A percentile compares a stretch with the other conserved stretches of the same genome.
Conservation (phyloP, 2,113 vertebrate species). For the Melanerpes aurifrons region DNA sequence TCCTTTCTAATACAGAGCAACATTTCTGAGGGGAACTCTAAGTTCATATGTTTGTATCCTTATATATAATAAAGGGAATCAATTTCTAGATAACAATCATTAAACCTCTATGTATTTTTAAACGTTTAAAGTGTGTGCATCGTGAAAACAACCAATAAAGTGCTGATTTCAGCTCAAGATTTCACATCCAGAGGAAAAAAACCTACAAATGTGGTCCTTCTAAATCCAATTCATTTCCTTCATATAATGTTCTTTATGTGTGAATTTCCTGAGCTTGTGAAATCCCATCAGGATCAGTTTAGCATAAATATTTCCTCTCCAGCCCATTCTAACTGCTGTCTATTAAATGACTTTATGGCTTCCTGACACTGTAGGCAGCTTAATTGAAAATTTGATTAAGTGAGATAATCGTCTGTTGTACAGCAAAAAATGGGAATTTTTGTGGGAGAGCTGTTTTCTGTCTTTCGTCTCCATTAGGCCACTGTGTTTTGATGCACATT, state of each 20-base stretch:
- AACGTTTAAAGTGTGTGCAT: background rate
- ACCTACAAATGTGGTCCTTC: background rate
- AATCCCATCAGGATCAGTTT: slow-evolving; percentile 31
- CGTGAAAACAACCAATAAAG: background rate
- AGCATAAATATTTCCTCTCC: slow-evolving; percentile 33
- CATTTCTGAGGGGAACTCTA: background rate
- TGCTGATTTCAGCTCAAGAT: background rate
- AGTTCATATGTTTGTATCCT: background rate
- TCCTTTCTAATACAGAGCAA: background rate
- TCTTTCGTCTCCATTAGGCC: background rate
- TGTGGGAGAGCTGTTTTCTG: background rate
- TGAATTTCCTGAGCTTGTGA: slow-evolving; percentile 12
- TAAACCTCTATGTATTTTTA: background rate
- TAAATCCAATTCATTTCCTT: background rate
- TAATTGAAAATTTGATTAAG: slow-evolving; percentile 26
- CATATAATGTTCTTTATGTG: background rate
- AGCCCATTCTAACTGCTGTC: background rate
- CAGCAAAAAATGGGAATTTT: slow-evolving; percentile 45
- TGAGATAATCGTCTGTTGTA: slow-evolving; percentile 32
- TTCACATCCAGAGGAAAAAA: background rate
- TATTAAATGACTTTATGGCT: slow-evolving; percentile 12
- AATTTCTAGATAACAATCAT: background rate
- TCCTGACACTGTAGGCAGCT: slow-evolving; percentile 39
- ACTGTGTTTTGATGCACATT: slow-evolving; percentile 26
- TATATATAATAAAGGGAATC: background rate